Evolutionary conservation across 2,113 vertebrate species (phyloP).

Genomic region (Thinocorus orbignyianus): DNA sequence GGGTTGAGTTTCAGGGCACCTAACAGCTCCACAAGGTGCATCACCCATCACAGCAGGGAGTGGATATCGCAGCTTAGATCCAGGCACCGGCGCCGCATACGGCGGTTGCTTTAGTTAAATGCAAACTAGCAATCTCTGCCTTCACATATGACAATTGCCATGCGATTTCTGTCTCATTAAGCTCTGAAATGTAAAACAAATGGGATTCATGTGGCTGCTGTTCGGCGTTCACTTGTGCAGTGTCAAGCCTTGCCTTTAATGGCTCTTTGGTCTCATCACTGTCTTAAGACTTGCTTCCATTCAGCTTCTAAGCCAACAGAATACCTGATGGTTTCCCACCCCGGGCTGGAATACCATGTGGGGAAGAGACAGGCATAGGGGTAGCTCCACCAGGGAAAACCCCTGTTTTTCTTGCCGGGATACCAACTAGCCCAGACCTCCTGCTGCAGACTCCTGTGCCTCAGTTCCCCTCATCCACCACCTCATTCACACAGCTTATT

Average conservation of each 20-base stretch:
- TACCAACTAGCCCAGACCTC: rapidly evolving
- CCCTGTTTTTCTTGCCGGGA: not conserved
- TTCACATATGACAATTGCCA: conserved; percentile 23
- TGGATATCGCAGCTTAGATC: not conserved
- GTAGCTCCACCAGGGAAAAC: not conserved
- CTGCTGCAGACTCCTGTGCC: not conserved
- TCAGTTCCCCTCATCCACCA: not conserved
- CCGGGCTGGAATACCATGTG: not conserved
- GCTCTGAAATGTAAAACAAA: conserved; percentile 63
- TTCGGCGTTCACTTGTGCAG: not conserved
- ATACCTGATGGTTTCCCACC: not conserved
- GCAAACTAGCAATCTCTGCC: conserved; percentile 20
- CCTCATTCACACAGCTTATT: not conserved
- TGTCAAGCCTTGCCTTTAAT: not conserved
- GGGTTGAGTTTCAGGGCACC: not conserved
- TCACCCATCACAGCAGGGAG: not conserved
- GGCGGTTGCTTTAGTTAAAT: conserved; percentile 3
- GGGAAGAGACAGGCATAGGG: not conserved
- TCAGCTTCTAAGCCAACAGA: not conserved
- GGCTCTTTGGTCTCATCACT: not conserved
- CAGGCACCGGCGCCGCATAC: not conserved
- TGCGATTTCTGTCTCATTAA: conserved; percentile 50
- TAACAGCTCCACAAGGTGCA: not conserved
- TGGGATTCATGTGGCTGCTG: conserved; percentile 29
- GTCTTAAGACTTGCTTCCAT: not conserved